phyloP scores from a whole-genome alignment of 2,113 vertebrate species.

The Grammomys surdaster region DNA sequence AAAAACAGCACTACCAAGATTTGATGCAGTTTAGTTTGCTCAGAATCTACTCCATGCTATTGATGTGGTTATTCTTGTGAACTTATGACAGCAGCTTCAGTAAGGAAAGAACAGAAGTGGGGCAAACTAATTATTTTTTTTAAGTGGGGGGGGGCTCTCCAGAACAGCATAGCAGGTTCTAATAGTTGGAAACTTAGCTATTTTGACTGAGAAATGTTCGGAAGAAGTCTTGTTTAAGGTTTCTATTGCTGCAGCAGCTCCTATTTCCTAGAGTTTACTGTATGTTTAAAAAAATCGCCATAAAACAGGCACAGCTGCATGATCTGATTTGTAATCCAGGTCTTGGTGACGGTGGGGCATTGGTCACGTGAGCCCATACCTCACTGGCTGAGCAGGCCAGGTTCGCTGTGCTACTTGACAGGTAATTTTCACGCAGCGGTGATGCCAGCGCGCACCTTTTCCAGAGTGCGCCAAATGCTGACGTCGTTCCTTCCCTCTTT shows the following conservation, averaged over 20 bases:
- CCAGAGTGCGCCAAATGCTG: conserved; percentile 35
- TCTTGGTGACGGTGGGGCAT: background rate
- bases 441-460: background rate
- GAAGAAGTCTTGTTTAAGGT: conserved; percentile 17
- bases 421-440: background rate
- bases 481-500: background rate
- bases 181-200: conserved; percentile 39
- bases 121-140: conserved; percentile 43
- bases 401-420: background rate
- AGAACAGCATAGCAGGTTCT: background rate
- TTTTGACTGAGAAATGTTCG: conserved; percentile 58
- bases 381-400: background rate
- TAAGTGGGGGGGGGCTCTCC: background rate
- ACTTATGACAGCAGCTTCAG: conserved; percentile 57
- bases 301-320: conserved; percentile 14
- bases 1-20: conserved; percentile 67
- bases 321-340: conserved; percentile 6
- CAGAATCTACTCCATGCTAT: conserved; percentile 53
- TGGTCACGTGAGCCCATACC: background rate
- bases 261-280: background rate
- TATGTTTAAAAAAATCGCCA: conserved; percentile 34
- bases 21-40: conserved; percentile 64
- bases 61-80: conserved; percentile 29
- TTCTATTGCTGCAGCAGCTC: background rate
- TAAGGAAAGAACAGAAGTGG: conserved; percentile 53